Percentiles rank a stretch among this genome's conserved stretches.
These are phyloP conservation scores for Luidia sarsii DNA, from an alignment of 53 echinoderm and acorn worm genomes.

Conservation along the genomic window DNA sequence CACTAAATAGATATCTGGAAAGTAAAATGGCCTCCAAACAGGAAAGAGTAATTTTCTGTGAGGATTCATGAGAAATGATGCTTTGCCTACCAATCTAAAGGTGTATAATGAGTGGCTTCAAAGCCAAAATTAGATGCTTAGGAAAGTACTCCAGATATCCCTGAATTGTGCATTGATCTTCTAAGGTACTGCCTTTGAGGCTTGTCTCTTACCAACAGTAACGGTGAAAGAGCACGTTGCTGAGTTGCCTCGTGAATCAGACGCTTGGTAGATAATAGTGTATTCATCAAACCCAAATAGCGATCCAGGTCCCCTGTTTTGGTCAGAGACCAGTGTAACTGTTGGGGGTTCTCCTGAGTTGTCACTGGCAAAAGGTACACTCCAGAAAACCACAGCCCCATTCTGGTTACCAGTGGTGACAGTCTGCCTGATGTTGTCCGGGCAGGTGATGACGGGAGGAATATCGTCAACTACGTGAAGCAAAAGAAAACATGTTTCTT, in stretches of 20 bases:
- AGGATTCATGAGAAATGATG: too few relatives aligned
- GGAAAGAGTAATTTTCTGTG: too few relatives aligned
- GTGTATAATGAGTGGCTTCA: too few relatives aligned
- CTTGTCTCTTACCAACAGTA: too few relatives aligned
- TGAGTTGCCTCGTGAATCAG: constrained; percentile 11
- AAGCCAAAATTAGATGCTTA: too few relatives aligned
- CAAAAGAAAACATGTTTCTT: too few relatives aligned
- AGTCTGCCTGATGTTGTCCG: constrained; percentile 5
- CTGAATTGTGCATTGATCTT: too few relatives aligned
- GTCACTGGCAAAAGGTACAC: constrained; percentile 28
- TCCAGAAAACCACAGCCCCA: constrained; percentile 36
- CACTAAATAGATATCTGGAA: too few relatives aligned
- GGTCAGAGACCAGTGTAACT: background rate
- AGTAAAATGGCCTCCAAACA: too few relatives aligned
- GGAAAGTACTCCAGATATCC: too few relatives aligned
- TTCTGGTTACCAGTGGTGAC: background rate
- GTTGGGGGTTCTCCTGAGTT: constrained; percentile 41
- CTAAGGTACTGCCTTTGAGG: too few relatives aligned
- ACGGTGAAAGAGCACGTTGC: constrained; percentile 37
- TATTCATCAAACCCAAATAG: constrained; percentile 1
- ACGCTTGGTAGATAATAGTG: constrained; percentile 49
- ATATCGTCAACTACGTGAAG: background rate
- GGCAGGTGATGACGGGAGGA: background rate
- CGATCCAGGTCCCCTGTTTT: constrained; percentile 27
- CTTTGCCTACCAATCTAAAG: too few relatives aligned